phyloP scores from a whole-genome alignment of 2,888 invertebrate species.

The Athripsodes cinereus region DNA sequence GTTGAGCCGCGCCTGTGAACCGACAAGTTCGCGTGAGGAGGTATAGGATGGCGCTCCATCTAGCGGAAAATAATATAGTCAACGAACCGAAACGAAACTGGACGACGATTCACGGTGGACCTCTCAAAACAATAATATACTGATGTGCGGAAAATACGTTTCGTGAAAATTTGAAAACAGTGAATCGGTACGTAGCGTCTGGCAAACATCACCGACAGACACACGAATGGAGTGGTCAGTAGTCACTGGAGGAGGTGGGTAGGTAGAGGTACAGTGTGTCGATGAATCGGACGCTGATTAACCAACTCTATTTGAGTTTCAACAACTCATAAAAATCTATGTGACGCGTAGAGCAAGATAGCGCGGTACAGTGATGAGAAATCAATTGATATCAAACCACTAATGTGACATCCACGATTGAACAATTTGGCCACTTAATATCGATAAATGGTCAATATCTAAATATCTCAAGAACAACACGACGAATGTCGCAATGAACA shows the following conservation, averaged over 20 bases:
- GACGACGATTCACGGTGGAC: slow-evolving; percentile 8
- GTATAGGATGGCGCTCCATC: slow-evolving; percentile 19
- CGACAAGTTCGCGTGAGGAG: slow-evolving; percentile 12
- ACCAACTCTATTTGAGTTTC: slow-evolving; percentile 13
- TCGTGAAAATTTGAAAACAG: slow-evolving; percentile 12
- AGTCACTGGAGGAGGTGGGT: slow-evolving; percentile 13
- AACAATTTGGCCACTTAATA: slow-evolving; percentile 22
- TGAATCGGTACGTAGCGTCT: slow-evolving; percentile 8
- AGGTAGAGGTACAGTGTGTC: slow-evolving; percentile 4
- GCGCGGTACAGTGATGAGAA: slow-evolving; percentile 17
- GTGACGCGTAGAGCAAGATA: slow-evolving; percentile 12
- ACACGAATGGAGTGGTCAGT: slow-evolving; percentile 7
- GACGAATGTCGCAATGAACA: not conserved
- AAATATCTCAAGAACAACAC: slow-evolving; percentile 3
- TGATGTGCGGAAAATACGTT: slow-evolving; percentile 6
- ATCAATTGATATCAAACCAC: slow-evolving; percentile 15
- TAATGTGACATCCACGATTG: slow-evolving; percentile 11
- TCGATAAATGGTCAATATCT: slow-evolving; percentile 3
- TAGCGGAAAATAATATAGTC: not conserved
- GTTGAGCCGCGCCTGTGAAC: slow-evolving; percentile 24
- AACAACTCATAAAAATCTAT: slow-evolving; percentile 17
- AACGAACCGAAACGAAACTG: not conserved
- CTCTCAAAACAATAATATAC: slow-evolving; percentile 4
- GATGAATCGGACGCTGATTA: slow-evolving; percentile 19
- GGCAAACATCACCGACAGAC: slow-evolving; percentile 8